Evolutionary conservation across 2,113 vertebrate species (phyloP), one percentile per base, ranked within the genome.

Genomic region (Pseudorasbora parva): DNA sequence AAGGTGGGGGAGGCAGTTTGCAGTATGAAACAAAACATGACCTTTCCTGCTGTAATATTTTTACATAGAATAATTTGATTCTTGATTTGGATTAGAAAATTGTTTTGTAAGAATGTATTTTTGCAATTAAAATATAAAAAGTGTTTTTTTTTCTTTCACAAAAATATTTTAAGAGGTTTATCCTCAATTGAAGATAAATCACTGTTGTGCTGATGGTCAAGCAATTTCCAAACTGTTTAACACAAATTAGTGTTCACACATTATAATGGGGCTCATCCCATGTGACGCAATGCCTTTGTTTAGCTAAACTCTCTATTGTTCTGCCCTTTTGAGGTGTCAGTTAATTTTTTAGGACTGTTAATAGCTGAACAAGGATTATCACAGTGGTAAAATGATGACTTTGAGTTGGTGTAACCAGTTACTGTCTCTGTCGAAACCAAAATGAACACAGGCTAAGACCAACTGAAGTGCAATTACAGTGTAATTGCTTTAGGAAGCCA

Each of bases 251-350:
- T 57, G 57, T 45, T 81, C 45, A 57, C 62, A 60, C 78, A 78
- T 84, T 49, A 64, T 78, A 87, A 84, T 82, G 23, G 33, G 3
- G 54, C 30, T 33, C 86, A 78, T 66, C 60, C 62, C 37, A 57
- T 59, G 57, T 23, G 81, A 56, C 33, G 45, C 84, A 73, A 66
- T 33, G 1, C 21, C 56, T 33, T 82, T 62, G 64, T 77, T 82
- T 23, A 66, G 47, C 8, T 17, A 23, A 51, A 12, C 41, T 8
- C 21, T 69, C 41, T 74, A 82, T 79, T 86, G 56, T 79, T 54
- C 25, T 14, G 11, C 43, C 60, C 78, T 69, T 73, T 49, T 19
- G 9, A 6, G 17, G 5, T 72, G 30, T 56, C 72, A 45, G 51
- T 56, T 33, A 25, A 81, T 49, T 77, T 73, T 56, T 62, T 17